Evolutionary conservation across 2,888 invertebrate genomes (phyloP), one percentile per base, ranked within the genome.

Genomic region (Idaea straminata): DNA sequence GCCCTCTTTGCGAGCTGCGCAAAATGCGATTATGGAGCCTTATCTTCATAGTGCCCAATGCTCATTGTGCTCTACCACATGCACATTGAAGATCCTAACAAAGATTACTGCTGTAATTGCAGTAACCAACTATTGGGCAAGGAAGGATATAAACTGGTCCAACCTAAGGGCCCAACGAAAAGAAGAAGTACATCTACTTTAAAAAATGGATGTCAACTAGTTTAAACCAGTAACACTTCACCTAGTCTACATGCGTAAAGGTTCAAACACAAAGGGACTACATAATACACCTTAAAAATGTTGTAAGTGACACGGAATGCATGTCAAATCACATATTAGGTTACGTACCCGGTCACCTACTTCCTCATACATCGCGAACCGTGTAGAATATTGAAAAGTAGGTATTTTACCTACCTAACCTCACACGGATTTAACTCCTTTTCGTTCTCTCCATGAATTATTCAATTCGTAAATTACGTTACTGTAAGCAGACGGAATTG

Each of bases 261-360:
- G 47, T 10, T 10, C 47, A 47, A 13, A 47, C 47, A 47, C 47
- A 47, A 47, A 47, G 13, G 47, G 47, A 47, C 47, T 47, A 47
- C 47, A 47, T 47, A 47, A 47, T 59, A 63, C 66, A 61, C 69
- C 66, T 69, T 64, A 64, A 68, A 66, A 72, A 69, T 72, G 71
- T 68, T 66, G 64, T 57, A 5, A n/a, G 62, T 61, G 59, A 66
- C 69, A 65, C 61, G 59, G 64, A 70, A 72, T 73, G 72, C 74
- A 74, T 73, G 66, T 67, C 63, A 75, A 75, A 72, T 66, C 65
- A 70, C 71, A 73, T 61, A 66, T 69, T 67, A 76, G 78, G 80
- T 77, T 77, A 80, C 80, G 80, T 74, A 66, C 69, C 68, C 76
- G 78, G 80, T 77, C 77, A 80, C 81, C 82, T 74, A 80, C 73